Base-by-base conservation (phyloP, 2,113 vertebrate species). In the Corynorhinus townsendii region DNA sequence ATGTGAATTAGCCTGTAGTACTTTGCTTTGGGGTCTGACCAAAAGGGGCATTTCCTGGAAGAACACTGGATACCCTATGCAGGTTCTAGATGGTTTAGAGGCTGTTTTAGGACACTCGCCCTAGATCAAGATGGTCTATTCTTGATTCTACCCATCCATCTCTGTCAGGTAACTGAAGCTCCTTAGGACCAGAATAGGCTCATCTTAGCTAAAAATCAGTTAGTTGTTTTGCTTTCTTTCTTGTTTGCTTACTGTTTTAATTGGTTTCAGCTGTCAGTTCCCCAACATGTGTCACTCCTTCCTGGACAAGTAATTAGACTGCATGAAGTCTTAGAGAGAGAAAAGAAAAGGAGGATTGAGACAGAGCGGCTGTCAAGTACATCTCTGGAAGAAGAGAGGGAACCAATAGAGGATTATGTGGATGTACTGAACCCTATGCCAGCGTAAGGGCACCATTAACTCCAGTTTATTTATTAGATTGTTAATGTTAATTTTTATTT, bases 251-350 rank as follows among this genome's bases (percentile, higher is more conserved):
- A 16, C 66, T 80, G 0, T 72, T 28, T 20, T 72, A 68, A 64
- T 76, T 96, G 56, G 4, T 94, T 96, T 90, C 86, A 99, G 99
- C 96, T 98, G 76, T 96, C 98, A 64, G 96, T 99, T 90, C 99
- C 99, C 59, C 89, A n/a, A 26, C 96, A 97, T 2, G 85, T 98
- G 59, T 98, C 98, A 14, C 97, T 99, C 88, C 97, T 98, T 81
- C 99, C 99, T 35, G 99, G 98, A 9, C 99, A 99, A 97, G 84
- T 98, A n/a, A 89, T 97, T 86, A 97, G 94, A 94, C 97, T 99
- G 88, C 59, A 98, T 10, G 98, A 99, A 47, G 97, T 98, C 54
- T 97, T 99, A 88, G 72, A 94, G 66, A 96, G 92, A 94, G 99
- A 99, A 97, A 98, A 76, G 81, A 95, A 90, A 73, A 98, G 99